A percentile compares a stretch with the other conserved stretches of the same genome.
These are phyloP conservation scores for Colius striatus DNA, from an alignment of 2,113 vertebrate genomes.

Conservation along the genomic window DNA sequence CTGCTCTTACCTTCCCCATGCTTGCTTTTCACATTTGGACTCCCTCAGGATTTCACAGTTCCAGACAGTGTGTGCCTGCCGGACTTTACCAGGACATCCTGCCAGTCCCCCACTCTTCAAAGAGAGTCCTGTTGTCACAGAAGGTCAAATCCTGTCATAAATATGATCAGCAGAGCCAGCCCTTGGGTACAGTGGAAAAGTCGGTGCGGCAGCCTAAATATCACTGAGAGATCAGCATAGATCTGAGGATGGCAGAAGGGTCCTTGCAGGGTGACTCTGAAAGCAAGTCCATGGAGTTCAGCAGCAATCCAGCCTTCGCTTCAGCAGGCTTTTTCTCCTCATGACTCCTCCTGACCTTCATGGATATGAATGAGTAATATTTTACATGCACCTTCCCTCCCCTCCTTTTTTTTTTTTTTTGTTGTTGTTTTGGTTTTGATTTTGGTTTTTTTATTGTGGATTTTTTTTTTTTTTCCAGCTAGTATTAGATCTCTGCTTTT, in stretches of 20 bases:
- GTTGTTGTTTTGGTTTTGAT: no score
- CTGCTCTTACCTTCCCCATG: not conserved
- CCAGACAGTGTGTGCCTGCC: not conserved
- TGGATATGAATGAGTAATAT: not conserved
- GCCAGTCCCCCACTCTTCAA: not conserved
- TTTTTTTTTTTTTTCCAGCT: not conserved
- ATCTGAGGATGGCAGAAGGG: not conserved
- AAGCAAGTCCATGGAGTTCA: not conserved
- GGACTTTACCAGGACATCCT: not conserved
- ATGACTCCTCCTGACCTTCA: not conserved
- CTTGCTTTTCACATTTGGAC: not conserved
- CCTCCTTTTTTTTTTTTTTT: fast-evolving
- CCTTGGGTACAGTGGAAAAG: not conserved
- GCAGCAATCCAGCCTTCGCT: not conserved
- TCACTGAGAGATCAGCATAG: not conserved
- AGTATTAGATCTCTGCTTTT: not conserved
- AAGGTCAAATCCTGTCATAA: not conserved
- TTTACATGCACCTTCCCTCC: fast-evolving
- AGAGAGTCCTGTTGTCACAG: not conserved
- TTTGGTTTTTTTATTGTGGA: no score
- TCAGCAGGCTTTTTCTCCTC: not conserved
- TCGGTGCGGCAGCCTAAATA: not conserved
- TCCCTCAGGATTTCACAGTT: not conserved
- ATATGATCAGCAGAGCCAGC: not conserved
- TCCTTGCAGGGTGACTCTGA: not conserved